These are phyloP conservation scores for Zosterops hypoxanthus DNA, from an alignment of 2,113 vertebrate genomes.

Conservation along the genomic window DNA sequence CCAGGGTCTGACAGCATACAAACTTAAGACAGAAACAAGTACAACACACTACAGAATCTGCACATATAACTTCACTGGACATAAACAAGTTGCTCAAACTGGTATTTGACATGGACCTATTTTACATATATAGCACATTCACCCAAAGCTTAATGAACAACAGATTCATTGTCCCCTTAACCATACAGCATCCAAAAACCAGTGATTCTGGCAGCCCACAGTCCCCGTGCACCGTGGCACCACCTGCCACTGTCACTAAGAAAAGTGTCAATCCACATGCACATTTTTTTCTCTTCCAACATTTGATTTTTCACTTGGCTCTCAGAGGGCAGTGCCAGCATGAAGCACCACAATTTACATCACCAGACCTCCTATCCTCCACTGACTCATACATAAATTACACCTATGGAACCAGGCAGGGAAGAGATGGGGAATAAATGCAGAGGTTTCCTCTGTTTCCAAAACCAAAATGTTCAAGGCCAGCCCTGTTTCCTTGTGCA, in stretches of 20 bases:
- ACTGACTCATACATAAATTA: accelerated
- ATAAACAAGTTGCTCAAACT: background rate
- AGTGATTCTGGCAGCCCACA: background rate
- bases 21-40: background rate
- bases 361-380: background rate
- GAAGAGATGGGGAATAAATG: background rate
- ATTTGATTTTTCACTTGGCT: background rate
- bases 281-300: background rate
- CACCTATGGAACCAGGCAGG: background rate
- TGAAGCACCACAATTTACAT: background rate
- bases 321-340: background rate
- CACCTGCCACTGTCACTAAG: background rate
- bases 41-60: background rate
- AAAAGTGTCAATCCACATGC: background rate
- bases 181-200: background rate
- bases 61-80: background rate
- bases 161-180: background rate
- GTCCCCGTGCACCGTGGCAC: background rate
- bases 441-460: background rate
- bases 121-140: background rate
- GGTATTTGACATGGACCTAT: background rate
- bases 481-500: background rate
- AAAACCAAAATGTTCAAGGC: background rate
- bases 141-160: background rate
- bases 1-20: background rate